Percentiles rank a stretch among this genome's conserved stretches.
phyloP scores from a whole-genome alignment of 2,797 vertebrate species.

The Neostethus bicornis region DNA sequence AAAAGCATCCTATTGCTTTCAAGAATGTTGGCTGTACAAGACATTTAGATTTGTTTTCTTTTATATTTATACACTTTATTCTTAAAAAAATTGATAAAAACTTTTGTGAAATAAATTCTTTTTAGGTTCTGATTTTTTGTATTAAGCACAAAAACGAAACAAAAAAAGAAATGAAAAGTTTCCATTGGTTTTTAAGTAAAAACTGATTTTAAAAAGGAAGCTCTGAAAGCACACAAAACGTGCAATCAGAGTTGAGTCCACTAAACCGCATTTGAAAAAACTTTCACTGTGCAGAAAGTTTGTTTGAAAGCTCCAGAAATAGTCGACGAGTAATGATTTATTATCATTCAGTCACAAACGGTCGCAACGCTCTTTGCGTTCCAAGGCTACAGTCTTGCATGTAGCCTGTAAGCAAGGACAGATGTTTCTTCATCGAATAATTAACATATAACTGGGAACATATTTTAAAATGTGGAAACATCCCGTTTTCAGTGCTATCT shows the following conservation, averaged over 20 bases:
- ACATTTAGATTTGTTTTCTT: too few species aligned
- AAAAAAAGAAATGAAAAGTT: too few species aligned
- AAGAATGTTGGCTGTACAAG: too few species aligned
- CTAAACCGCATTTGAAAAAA: neutral
- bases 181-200: too few species aligned
- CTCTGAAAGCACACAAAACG: neutral
- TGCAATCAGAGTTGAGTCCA: neutral
- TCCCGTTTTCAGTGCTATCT: conserved; percentile 44
- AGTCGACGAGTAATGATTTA: neutral
- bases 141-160: too few species aligned
- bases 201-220: too few species aligned
- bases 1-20: too few species aligned
- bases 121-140: too few species aligned
- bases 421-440: conserved; percentile 39
- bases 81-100: too few species aligned
- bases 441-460: conserved; percentile 33
- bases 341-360: conserved; percentile 15
- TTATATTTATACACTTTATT: too few species aligned
- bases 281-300: neutral
- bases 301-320: conserved; percentile 15
- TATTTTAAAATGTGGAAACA: conserved; percentile 32
- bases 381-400: conserved; percentile 11
- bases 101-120: too few species aligned
- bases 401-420: conserved; percentile 13
- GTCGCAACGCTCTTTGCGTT: conserved; percentile 3